Base-by-base conservation (phyloP, 2,888 invertebrate species). In the Pyrgus malvae region DNA sequence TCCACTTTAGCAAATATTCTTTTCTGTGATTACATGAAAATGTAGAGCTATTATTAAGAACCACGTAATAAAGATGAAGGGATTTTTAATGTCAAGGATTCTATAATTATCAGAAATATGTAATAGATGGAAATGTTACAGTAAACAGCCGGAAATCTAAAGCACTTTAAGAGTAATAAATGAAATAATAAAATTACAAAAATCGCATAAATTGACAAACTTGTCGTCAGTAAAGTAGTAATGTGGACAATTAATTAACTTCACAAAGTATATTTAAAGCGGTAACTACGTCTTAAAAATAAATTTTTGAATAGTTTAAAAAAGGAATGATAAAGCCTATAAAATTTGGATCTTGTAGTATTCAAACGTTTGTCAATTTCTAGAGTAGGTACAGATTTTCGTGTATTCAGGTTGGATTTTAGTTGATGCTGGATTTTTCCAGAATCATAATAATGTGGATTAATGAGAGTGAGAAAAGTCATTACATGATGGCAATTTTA, bases 41-140 rank as follows among this genome's bases (percentile, higher is more conserved):
- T 35, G 7, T 45, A 33, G 25, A 17, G 14, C 21, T n/a, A 46
- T 35, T 35, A 23, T 31, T 19, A 23, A 23, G 19, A 19, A 9
- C 23, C 23, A 21, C 16, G n/a, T 38, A 16, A 38, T 12, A 48
- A 27, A 27, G n/a, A 46, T 38, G 27, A 7, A 38, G 23, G 27
- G 38, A n/a, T 14, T 48, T 14, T 21, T 38, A 45, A 53, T 53
- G 53, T 35, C 53, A 53, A 53, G 44, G 53, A 27, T 53, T 23
- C 29, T 38, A 19, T 33, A 44, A 51, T 44, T 44, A 44, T 51
- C 19, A 5, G 33, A 27, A 42, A 46, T 35, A 51, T 40, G 5
- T n/a, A n/a, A n/a, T 5, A 46, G 6, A 25, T 37, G 17, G 12
- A 23, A 50, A 33, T 38, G 3, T 31, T 17, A 25, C 42, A 17